These are phyloP conservation scores for Morpho achilles DNA, from an alignment of 2,888 invertebrate genomes.

Conservation along the genomic window DNA sequence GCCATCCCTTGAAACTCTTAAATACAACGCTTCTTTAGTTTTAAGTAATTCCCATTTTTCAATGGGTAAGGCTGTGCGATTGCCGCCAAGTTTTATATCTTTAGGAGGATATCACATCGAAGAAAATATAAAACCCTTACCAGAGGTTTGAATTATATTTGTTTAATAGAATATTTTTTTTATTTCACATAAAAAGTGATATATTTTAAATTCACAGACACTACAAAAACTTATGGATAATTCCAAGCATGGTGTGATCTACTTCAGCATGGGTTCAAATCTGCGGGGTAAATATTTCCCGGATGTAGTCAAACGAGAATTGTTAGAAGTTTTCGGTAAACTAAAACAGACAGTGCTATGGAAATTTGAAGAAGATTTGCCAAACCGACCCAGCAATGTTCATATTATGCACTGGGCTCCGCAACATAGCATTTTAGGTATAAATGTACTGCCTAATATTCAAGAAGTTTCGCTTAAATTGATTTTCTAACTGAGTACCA, in stretches of 20 bases:
- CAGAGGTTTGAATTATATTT: conserved; percentile 25
- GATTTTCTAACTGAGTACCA: no score
- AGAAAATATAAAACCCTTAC: conserved; percentile 37
- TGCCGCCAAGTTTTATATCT: conserved; percentile 45
- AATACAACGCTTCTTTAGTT: conserved; percentile 33
- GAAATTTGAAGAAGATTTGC: conserved; percentile 51
- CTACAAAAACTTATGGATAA: neutral
- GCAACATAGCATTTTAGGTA: conserved; percentile 48
- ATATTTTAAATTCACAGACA: neutral
- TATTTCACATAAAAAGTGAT: neutral
- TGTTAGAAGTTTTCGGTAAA: conserved; percentile 45
- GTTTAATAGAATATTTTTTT: no score
- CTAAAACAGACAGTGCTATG: conserved; percentile 57
- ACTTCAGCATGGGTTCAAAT: neutral
- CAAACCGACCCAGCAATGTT: conserved; percentile 46
- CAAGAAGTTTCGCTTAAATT: no score
- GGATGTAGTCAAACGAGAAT: conserved; percentile 32
- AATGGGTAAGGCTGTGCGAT: conserved; percentile 33
- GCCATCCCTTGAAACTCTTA: conserved; percentile 3
- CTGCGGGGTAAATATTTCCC: conserved; percentile 40
- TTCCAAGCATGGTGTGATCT: neutral
- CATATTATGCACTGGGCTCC: conserved; percentile 51
- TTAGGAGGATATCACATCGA: conserved; percentile 52
- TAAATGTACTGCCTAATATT: neutral
- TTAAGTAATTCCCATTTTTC: conserved; percentile 30